Evolutionary conservation across 2,888 invertebrate species (phyloP).

Genomic region (Phania funesta): DNA sequence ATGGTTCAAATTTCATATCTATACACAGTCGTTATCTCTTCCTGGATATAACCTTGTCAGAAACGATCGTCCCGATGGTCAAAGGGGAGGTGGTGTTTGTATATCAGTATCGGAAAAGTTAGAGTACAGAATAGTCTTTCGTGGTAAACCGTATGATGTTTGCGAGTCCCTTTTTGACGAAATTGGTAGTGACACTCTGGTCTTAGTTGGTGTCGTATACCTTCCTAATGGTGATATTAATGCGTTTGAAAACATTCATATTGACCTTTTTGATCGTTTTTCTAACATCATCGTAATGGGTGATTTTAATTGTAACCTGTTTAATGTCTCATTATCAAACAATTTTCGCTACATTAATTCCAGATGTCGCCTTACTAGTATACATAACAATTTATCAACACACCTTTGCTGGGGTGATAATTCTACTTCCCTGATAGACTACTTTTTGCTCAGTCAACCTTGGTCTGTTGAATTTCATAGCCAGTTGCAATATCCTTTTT

Average conservation of each 20-base stretch:
- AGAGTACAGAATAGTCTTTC: background rate
- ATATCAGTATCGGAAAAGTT: background rate
- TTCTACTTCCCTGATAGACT: background rate
- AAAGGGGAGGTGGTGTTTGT: constrained; percentile 2
- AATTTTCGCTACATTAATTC: background rate
- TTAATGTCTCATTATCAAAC: background rate
- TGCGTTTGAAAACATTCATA: background rate
- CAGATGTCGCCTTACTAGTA: background rate
- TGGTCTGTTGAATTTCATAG: background rate
- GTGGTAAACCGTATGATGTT: background rate
- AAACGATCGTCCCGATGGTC: background rate
- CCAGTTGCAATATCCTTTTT: background rate
- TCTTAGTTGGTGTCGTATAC: background rate
- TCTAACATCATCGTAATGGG: background rate
- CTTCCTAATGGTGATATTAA: background rate
- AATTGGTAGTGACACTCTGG: background rate
- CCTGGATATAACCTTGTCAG: background rate
- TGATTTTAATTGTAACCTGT: background rate
- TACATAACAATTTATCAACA: background rate
- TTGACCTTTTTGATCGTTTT: background rate
- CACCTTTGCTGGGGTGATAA: background rate
- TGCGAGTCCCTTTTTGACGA: constrained; percentile 15
- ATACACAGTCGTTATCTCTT: background rate
- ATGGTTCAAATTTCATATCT: background rate
- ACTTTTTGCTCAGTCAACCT: background rate